Base-by-base conservation (phyloP, 2,113 vertebrate species). In the Carollia perspicillata region DNA sequence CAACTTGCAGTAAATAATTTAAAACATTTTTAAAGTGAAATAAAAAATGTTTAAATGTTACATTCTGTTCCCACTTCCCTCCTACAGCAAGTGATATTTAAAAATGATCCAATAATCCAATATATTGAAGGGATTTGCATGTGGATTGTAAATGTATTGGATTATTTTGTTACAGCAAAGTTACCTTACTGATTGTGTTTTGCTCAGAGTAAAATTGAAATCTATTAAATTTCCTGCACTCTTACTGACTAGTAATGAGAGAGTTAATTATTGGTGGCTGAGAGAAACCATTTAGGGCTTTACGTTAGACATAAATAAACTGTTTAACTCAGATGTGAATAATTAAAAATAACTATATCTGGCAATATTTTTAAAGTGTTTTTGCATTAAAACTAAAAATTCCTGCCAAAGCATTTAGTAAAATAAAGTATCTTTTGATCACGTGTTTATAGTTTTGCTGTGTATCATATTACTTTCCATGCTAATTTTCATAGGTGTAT, bases 251-350 rank as follows among this genome's bases (percentile, higher is more conserved):
- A 33, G 8, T 71, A 92, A 23, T 60, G 26, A 75, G 51, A 71
- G 79, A 86, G 58, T 47, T 58, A 37, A 78, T 83, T 85, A 65
- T 51, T 93, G 66, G 37, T 94, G 26, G 3, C 60, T 72, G 7
- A 96, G 87, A 90, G 33, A 94, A 95, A 89, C 42, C 51, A 94
- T 22, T 93, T 68, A 92, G 90, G 33, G 17, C 49, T 97, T 88
- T 16, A 23, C 78, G 26, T 88, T 77, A 89, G 58, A 75, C 33
- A 72, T 84, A 90, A 94, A 68, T 78, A 95, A 93, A 93, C 63
- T 93, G 66, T 95, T 95, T 84, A 72, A 94, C 93, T 95, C 71
- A 94, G 14, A 40, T 5, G 16, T 37, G 44, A 28, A n/a, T 94
- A 84, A 90, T 94, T 74, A 77, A 49, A 55, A 83, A 47, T 86